Evolutionary conservation across 2,888 invertebrate species (phyloP).

Genomic region (Athalia circularis): DNA sequence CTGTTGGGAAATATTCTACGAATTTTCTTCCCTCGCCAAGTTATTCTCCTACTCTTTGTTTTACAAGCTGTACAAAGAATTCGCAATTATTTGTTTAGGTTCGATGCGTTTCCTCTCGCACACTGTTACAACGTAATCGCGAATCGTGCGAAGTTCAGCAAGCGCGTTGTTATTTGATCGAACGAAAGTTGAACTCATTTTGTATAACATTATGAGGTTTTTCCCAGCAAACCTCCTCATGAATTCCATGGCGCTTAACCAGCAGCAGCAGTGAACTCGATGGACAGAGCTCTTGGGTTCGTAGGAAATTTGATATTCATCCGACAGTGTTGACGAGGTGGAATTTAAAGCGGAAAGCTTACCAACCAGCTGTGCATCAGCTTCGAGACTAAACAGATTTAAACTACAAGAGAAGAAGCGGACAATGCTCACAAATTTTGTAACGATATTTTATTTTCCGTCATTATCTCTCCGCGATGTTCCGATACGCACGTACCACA

Average conservation of each 20-base stretch:
- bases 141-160: no score
- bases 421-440: slow-evolving; percentile 8
- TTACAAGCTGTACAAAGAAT: no score
- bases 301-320: slow-evolving; percentile 28
- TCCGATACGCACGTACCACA: no score
- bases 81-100: no score
- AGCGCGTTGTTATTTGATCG: no score
- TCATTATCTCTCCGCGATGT: neutral
- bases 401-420: neutral
- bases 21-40: no score
- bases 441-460: slow-evolving; percentile 6
- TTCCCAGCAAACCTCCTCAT: neutral
- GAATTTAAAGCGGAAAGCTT: slow-evolving; percentile 12
- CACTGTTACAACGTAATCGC: no score
- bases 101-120: no score
- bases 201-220: neutral
- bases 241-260: neutral
- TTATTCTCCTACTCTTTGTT: no score
- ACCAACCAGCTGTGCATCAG: slow-evolving; percentile 21
- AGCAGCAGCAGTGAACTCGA: neutral
- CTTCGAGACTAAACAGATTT: slow-evolving; percentile 4
- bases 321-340: slow-evolving; percentile 11
- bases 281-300: neutral
- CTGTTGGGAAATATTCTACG: no score
- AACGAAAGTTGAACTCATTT: neutral